Conservation (phyloP, 1,140 invertebrate species). For the Orussus abietinus region DNA sequence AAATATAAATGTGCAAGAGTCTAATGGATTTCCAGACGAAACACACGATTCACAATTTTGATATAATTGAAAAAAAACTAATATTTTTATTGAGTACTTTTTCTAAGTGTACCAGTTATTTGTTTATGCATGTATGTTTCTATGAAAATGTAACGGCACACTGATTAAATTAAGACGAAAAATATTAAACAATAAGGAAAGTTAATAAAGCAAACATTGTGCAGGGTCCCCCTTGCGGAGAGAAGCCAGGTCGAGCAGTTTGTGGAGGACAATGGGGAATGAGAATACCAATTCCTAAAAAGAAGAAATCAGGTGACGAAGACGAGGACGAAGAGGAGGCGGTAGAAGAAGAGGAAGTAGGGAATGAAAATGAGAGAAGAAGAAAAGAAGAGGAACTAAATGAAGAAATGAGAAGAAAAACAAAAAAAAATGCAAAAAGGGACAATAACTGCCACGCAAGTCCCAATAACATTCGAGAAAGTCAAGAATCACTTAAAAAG, state of each 20-base stretch:
- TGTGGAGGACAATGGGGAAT: slow-evolving; percentile 23
- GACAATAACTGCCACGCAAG: slow-evolving; percentile 12
- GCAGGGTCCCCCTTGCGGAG: slow-evolving; percentile 23
- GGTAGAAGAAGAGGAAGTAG: slow-evolving; percentile 14
- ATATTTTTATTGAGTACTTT: no score
- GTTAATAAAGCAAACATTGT: no score
- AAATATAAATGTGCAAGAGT: no score
- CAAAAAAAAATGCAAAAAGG: slow-evolving; percentile 10
- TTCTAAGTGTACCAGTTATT: no score
- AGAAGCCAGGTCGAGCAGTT: slow-evolving; percentile 21
- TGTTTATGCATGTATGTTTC: no score
- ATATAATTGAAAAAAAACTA: no score
- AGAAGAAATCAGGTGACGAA: background rate
- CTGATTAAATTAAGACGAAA: no score
- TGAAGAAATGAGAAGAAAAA: background rate
- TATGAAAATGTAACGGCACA: no score
- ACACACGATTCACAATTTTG: no score
- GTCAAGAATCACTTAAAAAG: no score
- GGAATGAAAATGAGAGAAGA: slow-evolving; percentile 6
- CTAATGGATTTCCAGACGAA: no score
- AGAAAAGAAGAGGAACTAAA: background rate
- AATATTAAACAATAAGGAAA: no score
- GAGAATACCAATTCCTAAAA: slow-evolving; percentile 9
- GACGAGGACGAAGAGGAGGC: slow-evolving; percentile 13
- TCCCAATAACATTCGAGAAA: slow-evolving; percentile 10